phyloP scores from a whole-genome alignment of 2,888 invertebrate genomes.

The Unio pictorum region DNA sequence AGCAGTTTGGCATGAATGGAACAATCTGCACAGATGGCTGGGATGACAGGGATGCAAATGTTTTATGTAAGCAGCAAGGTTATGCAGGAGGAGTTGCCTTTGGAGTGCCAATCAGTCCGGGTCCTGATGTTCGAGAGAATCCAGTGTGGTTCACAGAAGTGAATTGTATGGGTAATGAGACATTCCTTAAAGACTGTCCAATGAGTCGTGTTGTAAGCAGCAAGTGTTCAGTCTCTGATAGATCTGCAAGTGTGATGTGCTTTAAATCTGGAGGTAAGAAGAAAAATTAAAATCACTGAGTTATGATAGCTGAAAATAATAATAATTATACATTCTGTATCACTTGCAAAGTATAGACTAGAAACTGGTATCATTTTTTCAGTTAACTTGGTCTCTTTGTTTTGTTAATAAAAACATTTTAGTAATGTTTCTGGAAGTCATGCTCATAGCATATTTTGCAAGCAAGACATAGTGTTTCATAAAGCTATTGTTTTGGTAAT shows the following conservation, averaged over 20 bases:
- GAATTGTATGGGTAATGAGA: constrained; percentile 45
- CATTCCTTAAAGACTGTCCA: constrained; percentile 34
- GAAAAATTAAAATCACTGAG: neutral
- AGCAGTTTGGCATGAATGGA: constrained; percentile 82
- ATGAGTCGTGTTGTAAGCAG: constrained; percentile 27
- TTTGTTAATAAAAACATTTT: no score
- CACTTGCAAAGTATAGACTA: no score
- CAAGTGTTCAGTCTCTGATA: constrained; percentile 38
- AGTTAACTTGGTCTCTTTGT: no score
- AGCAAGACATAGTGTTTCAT: no score
- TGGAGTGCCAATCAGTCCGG: constrained; percentile 34
- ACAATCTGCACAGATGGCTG: constrained; percentile 67
- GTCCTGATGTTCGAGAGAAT: constrained; percentile 8
- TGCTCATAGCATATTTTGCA: no score
- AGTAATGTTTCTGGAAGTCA: no score
- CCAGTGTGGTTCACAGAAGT: constrained; percentile 47
- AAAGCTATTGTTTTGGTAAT: no score
- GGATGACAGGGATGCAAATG: constrained; percentile 51
- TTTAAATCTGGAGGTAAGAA: constrained; percentile 41
- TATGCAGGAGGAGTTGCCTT: constrained; percentile 51
- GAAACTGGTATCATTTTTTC: no score
- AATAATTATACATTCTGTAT: no score
- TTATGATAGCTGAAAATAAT: no score
- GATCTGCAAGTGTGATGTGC: constrained; percentile 56
- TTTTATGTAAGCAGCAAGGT: constrained; percentile 47